A percentile compares a stretch with the other conserved stretches of the same genome.
These are phyloP conservation scores for Heptranchias perlo DNA, from an alignment of 2,113 vertebrate species.

Conservation along the genomic window DNA sequence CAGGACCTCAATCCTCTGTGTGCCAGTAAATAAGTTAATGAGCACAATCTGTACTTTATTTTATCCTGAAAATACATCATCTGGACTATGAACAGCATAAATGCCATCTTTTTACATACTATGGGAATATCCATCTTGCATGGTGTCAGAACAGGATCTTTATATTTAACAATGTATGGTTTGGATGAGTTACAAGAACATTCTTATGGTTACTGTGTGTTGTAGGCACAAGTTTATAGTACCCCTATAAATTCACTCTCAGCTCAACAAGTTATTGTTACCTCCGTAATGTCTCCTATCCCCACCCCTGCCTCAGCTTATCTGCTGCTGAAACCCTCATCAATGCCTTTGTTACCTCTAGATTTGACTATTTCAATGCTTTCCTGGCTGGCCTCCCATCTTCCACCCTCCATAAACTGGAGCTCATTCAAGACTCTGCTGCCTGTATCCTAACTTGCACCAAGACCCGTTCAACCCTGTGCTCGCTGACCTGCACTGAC, in stretches of 20 bases:
- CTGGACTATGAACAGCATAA: background rate
- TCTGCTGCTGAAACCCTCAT: no score
- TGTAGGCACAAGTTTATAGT: background rate
- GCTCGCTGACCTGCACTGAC: no score
- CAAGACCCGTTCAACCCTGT: no score
- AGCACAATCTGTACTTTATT: background rate
- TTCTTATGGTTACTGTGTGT: background rate
- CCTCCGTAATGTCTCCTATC: no score
- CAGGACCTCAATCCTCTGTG: background rate
- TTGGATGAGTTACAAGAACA: background rate
- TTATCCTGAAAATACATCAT: background rate
- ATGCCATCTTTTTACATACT: background rate
- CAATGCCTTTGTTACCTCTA: no score
- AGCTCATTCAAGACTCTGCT: no score
- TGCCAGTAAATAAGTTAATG: background rate
- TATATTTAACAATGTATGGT: background rate
- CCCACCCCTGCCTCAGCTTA: no score
- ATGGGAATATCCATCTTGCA: background rate
- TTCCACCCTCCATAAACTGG: no score
- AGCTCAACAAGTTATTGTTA: background rate
- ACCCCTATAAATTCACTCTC: background rate
- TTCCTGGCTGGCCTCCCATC: no score
- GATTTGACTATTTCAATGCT: no score
- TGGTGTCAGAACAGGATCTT: background rate
- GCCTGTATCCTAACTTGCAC: no score